These are phyloP conservation scores for Ceratoteleas bidentatus DNA, from an alignment of 1,140 invertebrate genomes.

Conservation along the genomic window DNA sequence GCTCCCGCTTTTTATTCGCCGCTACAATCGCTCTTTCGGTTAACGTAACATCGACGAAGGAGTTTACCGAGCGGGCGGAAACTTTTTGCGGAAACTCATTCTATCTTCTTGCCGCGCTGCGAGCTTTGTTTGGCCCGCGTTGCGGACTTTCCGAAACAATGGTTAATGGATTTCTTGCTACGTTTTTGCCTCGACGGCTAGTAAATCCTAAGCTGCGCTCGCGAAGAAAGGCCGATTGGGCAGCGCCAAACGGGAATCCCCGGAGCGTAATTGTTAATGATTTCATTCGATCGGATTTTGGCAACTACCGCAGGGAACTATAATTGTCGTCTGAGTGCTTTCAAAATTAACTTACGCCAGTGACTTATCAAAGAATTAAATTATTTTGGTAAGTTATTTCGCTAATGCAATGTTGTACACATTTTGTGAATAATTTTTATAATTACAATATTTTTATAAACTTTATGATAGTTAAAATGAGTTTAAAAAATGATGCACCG, in stretches of 20 bases:
- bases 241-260: constrained; percentile 18
- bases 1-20: constrained; percentile 33
- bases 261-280: constrained; percentile 46
- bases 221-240: constrained; percentile 33
- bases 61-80: constrained; percentile 53
- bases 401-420: too few relatives aligned
- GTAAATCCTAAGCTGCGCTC: constrained; percentile 58
- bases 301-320: not conserved
- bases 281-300: constrained; percentile 31
- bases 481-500: too few relatives aligned
- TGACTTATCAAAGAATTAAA: too few relatives aligned
- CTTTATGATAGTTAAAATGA: too few relatives aligned
- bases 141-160: constrained; percentile 67
- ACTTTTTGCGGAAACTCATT: constrained; percentile 67
- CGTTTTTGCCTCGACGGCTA: constrained; percentile 51
- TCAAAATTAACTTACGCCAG: too few relatives aligned
- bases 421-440: too few relatives aligned
- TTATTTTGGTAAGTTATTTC: too few relatives aligned
- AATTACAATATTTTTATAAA: too few relatives aligned
- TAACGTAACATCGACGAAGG: constrained; percentile 52
- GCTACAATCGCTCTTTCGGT: constrained; percentile 57
- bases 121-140: constrained; percentile 62
- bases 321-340: too few relatives aligned
- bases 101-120: constrained; percentile 61
- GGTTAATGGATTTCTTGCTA: constrained; percentile 67